phyloP scores from a whole-genome alignment of 2,797 vertebrate genomes.

The Triplophysa bombifrons region DNA sequence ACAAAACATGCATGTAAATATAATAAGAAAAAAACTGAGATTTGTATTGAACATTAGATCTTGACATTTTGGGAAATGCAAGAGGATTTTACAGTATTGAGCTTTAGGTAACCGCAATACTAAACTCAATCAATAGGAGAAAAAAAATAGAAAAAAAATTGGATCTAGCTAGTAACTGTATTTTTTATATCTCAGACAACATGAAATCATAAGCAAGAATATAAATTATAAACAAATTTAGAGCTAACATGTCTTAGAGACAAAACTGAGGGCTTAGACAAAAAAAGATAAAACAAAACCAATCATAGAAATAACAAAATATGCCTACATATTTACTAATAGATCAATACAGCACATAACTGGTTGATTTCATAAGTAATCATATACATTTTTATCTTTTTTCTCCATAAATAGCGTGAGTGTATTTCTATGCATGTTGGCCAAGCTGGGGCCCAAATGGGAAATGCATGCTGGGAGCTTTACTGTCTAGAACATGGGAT shows the following conservation, averaged over 20 bases:
- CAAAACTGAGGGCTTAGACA: too few species aligned
- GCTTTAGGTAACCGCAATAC: too few species aligned
- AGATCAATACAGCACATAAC: not conserved
- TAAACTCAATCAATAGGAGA: too few species aligned
- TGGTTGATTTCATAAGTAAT: not conserved
- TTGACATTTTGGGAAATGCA: too few species aligned
- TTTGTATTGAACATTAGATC: not conserved
- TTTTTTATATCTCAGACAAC: too few species aligned
- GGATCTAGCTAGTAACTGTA: too few species aligned
- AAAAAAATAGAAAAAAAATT: too few species aligned
- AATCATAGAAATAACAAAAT: not conserved
- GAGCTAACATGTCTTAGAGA: too few species aligned
- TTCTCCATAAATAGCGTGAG: constrained; percentile 57
- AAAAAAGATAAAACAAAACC: not conserved
- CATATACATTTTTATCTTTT: not conserved
- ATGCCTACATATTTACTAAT: not conserved
- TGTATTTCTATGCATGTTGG: constrained; percentile 70
- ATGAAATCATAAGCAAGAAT: not conserved
- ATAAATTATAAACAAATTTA: not conserved
- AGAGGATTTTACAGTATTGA: too few species aligned
- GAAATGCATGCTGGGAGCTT: constrained; percentile 72
- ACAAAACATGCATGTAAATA: constrained; percentile 15
- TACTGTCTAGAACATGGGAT: constrained; percentile 72
- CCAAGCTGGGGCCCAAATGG: constrained; percentile 68
- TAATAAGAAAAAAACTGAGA: not conserved